Base-by-base conservation (phyloP, 2,797 vertebrate genomes). In the Sebastes minor region DNA sequence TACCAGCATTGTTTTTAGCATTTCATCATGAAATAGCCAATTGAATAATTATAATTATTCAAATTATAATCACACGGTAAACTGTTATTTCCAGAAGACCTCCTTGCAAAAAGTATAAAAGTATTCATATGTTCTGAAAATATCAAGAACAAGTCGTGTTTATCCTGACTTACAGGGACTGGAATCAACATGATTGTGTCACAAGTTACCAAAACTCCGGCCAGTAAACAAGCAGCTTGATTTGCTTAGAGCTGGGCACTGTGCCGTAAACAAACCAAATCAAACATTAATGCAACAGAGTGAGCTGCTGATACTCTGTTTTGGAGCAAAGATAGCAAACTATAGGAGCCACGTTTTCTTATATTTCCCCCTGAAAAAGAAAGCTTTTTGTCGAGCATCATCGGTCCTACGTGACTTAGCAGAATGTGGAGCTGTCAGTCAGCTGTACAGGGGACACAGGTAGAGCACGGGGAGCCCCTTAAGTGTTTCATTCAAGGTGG, bases 401-500 rank as follows among this genome's bases (percentile, higher is more conserved):
- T 65, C 23, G 52, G 63, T 62, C 59, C 35, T 46, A 25, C n/a
- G 25, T 75, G 90, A 87, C 84, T 79, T 49, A 18, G 76, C 81
- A 88, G 84, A 78, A 84, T 10, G 78, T n/a, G 71, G 70, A 80
- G 85, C 81, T 82, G 88, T 88, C 89, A 88, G 77, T 91, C 86
- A 84, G 77, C 49, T 9, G 59, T 22, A 30, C 57, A 14, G 73
- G 81, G 78, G 89, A 75, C 65, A 56, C 87, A 87, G 81, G 89
- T 80, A 74, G 80, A 76, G 88, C 67, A 23, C 62, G 53, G 84
- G 86, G 84, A 82, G 82, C 64, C 81, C 83, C 88, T 76, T 80
- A 92, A 92, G 91, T 86, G 91, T 88, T 80, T 91, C 84, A 77
- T 55, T 83, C 71, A 80, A 80, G 85, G 83, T 81, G 74, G 56